phyloP scores from a whole-genome alignment of 1,140 invertebrate species.

The Cylas formicarius region DNA sequence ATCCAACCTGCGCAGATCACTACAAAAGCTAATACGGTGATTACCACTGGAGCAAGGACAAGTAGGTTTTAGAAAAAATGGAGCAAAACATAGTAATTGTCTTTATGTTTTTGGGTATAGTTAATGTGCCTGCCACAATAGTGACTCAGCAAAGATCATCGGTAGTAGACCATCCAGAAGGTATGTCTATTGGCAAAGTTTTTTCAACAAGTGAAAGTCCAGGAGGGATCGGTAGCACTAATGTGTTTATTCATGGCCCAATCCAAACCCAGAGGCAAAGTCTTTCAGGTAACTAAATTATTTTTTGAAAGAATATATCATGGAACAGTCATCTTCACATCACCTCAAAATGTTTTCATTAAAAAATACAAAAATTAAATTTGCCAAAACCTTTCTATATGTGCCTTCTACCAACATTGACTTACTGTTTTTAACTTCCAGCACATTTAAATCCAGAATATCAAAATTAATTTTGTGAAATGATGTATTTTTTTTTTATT shows the following conservation, averaged over 20 bases:
- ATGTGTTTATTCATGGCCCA: slow-evolving; percentile 34
- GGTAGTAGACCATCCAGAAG: slow-evolving; percentile 31
- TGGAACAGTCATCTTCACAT: background rate
- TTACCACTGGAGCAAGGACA: slow-evolving; percentile 31
- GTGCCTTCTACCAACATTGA: background rate
- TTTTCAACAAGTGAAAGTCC: slow-evolving; percentile 33
- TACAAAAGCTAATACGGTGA: slow-evolving; percentile 22
- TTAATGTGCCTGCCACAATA: slow-evolving; percentile 35
- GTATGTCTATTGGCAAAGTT: slow-evolving; percentile 38
- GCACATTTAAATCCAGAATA: background rate
- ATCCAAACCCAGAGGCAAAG: slow-evolving; percentile 29
- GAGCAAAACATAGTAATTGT: slow-evolving; percentile 7
- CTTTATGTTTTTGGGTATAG: slow-evolving; percentile 24
- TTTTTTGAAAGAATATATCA: background rate
- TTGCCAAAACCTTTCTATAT: background rate
- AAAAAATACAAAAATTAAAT: background rate
- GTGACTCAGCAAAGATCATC: slow-evolving; percentile 34
- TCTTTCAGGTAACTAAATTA: slow-evolving; percentile 35
- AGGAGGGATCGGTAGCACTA: slow-evolving; percentile 21
- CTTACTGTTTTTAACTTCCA: too few relatives aligned
- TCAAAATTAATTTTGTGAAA: background rate
- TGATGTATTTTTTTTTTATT: background rate
- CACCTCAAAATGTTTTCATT: slow-evolving; percentile 1
- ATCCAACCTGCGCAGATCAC: slow-evolving; percentile 31
- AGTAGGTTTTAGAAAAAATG: slow-evolving; percentile 29